Evolutionary conservation across 2,797 vertebrate species (phyloP), one percentile per base, ranked within the genome.

Genomic region (Cyclopterus lumpus): DNA sequence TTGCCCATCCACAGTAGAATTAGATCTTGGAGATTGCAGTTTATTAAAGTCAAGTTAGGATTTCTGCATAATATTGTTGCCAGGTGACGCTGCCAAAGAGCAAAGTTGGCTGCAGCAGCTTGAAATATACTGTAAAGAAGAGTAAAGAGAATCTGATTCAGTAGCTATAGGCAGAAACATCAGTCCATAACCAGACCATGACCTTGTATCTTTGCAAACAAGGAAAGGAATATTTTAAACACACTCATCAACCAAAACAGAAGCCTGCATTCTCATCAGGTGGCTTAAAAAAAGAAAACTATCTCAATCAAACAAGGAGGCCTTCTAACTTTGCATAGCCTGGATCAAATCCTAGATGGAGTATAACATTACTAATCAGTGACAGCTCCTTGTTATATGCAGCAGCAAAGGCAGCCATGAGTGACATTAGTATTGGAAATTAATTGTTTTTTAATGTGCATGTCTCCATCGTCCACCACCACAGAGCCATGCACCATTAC

Each of bases 361-460:
- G 89, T 89, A 88, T 88, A 82, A 92, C 93, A 95, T 93, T 89
- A 90, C 88, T 94, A 89, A 91, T 93, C 93, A 91, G 82, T 90
- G 93, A 92, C 92, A 91, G 91, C 86, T 88, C 83, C 91, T 93
- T 93, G 92, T 93, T 95, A 92, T 88, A 91, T 80, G 81, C 77
- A 71, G 81, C 72, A 70, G 83, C 82, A 67, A 84, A 93, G 58
- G 88, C 90, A 92, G 89, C 87, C 88, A 88, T 92, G 92, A 93
- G 93, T 91, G 92, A 90, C 86, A 85, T 89, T 88, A 87, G 92
- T 92, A 93, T 94, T 93, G 94, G 83, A 93, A 94, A 94, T 94
- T 94, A 94, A 95, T 95, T 92, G 94, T 92, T 93, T 94, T 93
- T 93, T 95, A 95, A 95, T 95, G 93, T 87, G 89, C 86, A 90